phyloP scores from a whole-genome alignment of 2,113 vertebrate genomes.

The Spea multiplicata region DNA sequence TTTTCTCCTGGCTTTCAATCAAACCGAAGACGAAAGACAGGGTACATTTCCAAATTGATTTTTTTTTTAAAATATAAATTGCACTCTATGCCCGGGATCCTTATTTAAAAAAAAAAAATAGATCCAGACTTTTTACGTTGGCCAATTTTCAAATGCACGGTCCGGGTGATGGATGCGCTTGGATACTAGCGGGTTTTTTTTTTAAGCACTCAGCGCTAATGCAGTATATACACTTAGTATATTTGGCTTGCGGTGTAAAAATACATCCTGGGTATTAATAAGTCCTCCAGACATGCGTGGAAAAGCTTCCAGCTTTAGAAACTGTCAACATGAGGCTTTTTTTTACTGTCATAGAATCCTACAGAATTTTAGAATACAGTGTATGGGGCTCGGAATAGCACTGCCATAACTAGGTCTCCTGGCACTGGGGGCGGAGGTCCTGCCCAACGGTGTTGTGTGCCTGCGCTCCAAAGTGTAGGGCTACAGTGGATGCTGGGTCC shows the following conservation, averaged over 20 bases:
- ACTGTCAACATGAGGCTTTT: too few species aligned
- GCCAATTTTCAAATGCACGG: slow-evolving; percentile 57
- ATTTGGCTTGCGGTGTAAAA: neutral
- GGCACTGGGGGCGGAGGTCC: too few species aligned
- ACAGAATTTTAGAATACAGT: too few species aligned
- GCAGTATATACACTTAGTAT: slow-evolving; percentile 48
- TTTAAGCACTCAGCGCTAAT: slow-evolving; percentile 57
- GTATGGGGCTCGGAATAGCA: too few species aligned
- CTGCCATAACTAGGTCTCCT: too few species aligned
- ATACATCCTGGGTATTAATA: neutral
- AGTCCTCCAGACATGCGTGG: neutral
- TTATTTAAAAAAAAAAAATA: slow-evolving; percentile 47
- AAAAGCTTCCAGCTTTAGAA: neutral
- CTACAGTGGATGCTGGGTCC: too few species aligned
- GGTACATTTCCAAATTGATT: slow-evolving; percentile 48
- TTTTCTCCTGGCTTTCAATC: slow-evolving; percentile 6
- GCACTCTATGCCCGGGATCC: slow-evolving; percentile 56
- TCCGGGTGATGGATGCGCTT: slow-evolving; percentile 50
- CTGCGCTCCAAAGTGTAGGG: too few species aligned
- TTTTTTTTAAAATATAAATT: slow-evolving; percentile 39
- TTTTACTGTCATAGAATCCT: too few species aligned
- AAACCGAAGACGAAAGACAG: slow-evolving; percentile 27
- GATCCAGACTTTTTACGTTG: slow-evolving; percentile 54
- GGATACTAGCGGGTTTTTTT: slow-evolving; percentile 47
- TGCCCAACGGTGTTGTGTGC: too few species aligned